Percentiles rank a stretch among this genome's conserved stretches.
phyloP scores from a whole-genome alignment of 2,797 vertebrate species.

The Spheniscus humboldti region DNA sequence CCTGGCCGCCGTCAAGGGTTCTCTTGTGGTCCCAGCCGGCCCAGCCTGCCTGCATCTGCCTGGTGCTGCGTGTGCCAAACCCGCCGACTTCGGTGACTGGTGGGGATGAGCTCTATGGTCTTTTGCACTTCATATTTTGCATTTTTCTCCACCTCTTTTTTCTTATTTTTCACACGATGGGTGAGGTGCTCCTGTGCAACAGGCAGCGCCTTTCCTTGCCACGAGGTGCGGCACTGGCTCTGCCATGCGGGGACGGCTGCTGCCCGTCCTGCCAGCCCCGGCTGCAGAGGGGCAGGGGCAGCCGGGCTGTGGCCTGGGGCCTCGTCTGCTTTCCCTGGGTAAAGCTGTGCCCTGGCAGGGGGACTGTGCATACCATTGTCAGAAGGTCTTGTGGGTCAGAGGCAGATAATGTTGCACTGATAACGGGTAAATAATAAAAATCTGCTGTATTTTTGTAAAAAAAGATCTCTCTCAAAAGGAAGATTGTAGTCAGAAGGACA shows the following conservation, averaged over 20 bases:
- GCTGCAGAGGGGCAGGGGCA: no score
- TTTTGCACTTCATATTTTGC: background rate
- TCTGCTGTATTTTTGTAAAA: background rate
- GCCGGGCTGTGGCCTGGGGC: background rate
- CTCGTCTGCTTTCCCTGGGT: background rate
- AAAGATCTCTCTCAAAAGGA: background rate
- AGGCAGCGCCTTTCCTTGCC: background rate
- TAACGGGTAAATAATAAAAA: background rate
- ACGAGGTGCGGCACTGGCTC: background rate
- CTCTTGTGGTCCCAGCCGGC: background rate
- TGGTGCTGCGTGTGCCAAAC: background rate
- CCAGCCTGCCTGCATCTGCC: background rate
- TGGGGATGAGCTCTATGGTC: background rate
- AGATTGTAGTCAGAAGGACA: no score
- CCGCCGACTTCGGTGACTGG: background rate
- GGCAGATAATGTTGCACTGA: background rate
- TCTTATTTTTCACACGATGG: background rate
- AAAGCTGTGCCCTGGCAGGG: background rate
- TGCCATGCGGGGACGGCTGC: background rate
- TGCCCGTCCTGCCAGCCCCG: background rate
- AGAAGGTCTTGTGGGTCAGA: background rate
- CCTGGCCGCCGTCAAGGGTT: no score
- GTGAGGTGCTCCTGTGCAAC: background rate
- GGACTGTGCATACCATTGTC: fast-evolving
- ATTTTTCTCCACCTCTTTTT: background rate